These are phyloP conservation scores for Rhynchotus rufescens DNA, from an alignment of 2,797 vertebrate species.

Conservation along the genomic window DNA sequence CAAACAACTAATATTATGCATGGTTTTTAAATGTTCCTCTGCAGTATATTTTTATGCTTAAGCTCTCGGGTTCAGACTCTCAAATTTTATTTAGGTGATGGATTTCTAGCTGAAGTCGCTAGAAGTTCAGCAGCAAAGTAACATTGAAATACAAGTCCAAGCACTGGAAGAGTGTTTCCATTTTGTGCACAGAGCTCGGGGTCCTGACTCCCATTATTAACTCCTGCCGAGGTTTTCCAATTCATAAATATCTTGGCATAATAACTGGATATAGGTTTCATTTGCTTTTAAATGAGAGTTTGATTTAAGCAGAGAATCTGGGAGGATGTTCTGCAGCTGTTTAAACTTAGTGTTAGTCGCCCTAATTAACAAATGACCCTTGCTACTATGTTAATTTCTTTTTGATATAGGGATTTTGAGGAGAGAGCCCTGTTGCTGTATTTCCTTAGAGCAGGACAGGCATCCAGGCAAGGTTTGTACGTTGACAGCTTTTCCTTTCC, in stretches of 20 bases:
- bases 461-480: neutral
- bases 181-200: neutral
- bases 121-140: slow-evolving; percentile 12
- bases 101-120: slow-evolving; percentile 7
- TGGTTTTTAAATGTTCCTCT: neutral
- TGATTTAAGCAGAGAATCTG: neutral
- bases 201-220: neutral
- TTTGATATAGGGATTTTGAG: neutral
- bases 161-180: neutral
- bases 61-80: slow-evolving; percentile 19
- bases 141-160: neutral
- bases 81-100: slow-evolving; percentile 36
- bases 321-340: neutral
- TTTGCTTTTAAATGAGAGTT: neutral
- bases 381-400: neutral
- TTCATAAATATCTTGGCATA: neutral
- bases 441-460: neutral
- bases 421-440: neutral
- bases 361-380: neutral
- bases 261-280: neutral
- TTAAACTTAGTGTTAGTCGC: neutral
- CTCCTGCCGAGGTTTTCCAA: neutral
- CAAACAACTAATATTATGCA: slow-evolving; percentile 13
- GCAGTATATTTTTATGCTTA: slow-evolving; percentile 39
- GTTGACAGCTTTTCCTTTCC: neutral